Conservation (phyloP, 2,113 vertebrate species). For the Jacana jacana region DNA sequence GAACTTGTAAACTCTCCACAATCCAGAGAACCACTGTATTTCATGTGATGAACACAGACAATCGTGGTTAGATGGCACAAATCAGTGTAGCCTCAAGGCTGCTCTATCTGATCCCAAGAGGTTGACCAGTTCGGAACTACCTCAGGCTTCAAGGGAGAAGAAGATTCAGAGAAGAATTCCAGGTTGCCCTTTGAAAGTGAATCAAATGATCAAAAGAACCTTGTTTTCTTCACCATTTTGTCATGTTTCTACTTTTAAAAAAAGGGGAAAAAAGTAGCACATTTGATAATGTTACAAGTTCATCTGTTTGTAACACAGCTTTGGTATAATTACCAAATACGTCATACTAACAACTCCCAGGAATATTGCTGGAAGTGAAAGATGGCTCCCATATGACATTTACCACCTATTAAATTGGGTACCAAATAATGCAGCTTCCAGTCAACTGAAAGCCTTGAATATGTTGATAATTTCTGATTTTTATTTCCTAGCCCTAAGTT, state of each 20-base stretch:
- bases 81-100: not conserved
- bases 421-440: not conserved
- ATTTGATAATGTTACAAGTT: not conserved
- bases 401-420: not conserved
- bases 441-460: not conserved
- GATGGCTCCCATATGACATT: not conserved
- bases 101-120: not conserved
- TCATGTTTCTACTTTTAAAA: not conserved
- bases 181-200: not conserved
- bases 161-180: not conserved
- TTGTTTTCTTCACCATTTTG: not conserved
- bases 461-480: not conserved
- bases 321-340: not conserved
- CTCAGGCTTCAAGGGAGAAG: not conserved
- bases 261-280: too few relatives aligned
- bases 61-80: not conserved
- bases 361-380: not conserved
- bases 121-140: not conserved
- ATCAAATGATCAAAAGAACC: not conserved
- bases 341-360: not conserved
- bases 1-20: not conserved
- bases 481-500: not conserved
- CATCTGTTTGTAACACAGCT: not conserved
- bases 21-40: not conserved
- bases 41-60: rapidly evolving